These are phyloP conservation scores for Terrapene triunguis DNA, from an alignment of 2,113 vertebrate genomes.

Conservation along the genomic window DNA sequence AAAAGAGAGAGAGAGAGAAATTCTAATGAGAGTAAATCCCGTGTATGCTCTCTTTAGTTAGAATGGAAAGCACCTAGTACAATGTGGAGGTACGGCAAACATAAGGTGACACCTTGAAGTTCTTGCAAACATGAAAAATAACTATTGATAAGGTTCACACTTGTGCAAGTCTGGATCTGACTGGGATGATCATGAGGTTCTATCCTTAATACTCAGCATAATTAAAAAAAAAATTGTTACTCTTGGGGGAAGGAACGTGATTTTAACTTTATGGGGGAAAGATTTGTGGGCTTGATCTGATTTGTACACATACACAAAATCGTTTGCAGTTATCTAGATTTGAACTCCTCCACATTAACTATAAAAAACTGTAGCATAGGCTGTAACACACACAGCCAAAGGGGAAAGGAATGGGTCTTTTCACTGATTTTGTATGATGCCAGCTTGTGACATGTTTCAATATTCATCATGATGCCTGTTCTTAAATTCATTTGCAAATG, in stretches of 20 bases:
- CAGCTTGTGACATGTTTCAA: fast-evolving
- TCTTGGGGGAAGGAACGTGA: background rate
- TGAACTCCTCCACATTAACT: background rate
- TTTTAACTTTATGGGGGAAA: background rate
- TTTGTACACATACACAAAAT: background rate
- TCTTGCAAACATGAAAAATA: background rate
- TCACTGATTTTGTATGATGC: background rate
- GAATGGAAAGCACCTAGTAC: background rate
- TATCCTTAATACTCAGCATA: background rate
- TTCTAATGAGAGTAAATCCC: background rate
- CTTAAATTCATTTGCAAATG: background rate
- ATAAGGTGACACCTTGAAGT: background rate
- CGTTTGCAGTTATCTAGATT: background rate
- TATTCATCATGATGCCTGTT: background rate
- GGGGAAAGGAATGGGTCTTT: background rate
- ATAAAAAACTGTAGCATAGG: background rate
- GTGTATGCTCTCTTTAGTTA: background rate
- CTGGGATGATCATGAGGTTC: background rate
- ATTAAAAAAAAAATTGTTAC: background rate
- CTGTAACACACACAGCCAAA: background rate
- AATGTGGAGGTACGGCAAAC: background rate
- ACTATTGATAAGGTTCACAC: background rate
- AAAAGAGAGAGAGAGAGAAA: background rate
- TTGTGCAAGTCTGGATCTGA: background rate
- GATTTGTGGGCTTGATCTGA: background rate